phyloP scores from a whole-genome alignment of 2,797 vertebrate genomes.

The Psittacula derbiana region DNA sequence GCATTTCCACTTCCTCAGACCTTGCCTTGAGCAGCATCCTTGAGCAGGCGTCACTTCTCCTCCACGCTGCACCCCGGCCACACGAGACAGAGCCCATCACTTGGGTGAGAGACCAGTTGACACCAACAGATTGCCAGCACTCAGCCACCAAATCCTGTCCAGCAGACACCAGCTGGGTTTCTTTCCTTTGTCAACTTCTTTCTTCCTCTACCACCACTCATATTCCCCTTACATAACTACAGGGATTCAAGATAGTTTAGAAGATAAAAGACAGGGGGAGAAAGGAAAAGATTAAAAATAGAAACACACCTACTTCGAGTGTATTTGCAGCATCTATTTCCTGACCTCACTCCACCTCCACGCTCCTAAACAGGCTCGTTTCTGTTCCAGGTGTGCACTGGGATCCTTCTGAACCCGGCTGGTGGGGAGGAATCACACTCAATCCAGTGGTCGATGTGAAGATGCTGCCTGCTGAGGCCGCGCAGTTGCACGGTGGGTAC shows the following conservation, averaged over 20 bases:
- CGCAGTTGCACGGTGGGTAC: rapidly evolving
- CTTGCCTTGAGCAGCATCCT: background rate
- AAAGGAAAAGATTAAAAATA: background rate
- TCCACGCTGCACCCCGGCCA: background rate
- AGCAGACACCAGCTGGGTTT: background rate
- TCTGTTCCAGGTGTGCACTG: background rate
- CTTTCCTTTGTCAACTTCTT: background rate
- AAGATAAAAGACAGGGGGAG: background rate
- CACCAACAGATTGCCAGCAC: background rate
- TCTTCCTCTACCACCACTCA: background rate
- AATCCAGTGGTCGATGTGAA: background rate
- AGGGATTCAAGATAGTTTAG: background rate
- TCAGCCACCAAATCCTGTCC: background rate
- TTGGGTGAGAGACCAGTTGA: background rate
- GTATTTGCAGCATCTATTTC: background rate
- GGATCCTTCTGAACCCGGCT: background rate
- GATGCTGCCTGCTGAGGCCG: background rate
- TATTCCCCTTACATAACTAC: background rate
- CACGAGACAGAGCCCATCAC: rapidly evolving
- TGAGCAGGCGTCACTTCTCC: background rate
- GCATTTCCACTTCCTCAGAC: background rate
- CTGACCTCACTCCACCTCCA: background rate
- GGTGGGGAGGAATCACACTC: background rate
- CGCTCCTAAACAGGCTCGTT: rapidly evolving
- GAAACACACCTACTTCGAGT: background rate